A percentile compares a stretch with the other conserved stretches of the same genome.
These are phyloP conservation scores for Lateolabrax maculatus DNA, from an alignment of 2,797 vertebrate genomes.

Conservation along the genomic window DNA sequence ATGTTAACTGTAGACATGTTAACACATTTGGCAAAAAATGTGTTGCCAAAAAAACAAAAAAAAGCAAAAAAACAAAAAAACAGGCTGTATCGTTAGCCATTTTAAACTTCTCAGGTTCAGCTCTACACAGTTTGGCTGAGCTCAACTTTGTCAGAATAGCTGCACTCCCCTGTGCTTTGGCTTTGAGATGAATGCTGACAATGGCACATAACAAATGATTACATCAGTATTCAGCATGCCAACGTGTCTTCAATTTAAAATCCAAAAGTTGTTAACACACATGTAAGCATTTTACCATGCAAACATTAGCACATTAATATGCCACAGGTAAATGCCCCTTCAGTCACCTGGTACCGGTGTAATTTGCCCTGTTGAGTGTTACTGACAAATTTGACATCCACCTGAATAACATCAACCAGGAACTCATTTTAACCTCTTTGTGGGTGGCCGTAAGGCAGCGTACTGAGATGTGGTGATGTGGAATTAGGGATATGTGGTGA, in stretches of 20 bases:
- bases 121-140: background rate
- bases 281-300: background rate
- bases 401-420: background rate
- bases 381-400: conserved; percentile 9
- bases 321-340: too few species aligned
- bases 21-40: background rate
- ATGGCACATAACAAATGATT: background rate
- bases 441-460: conserved; percentile 2
- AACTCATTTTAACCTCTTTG: background rate
- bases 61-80: too few species aligned
- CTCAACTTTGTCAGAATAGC: background rate
- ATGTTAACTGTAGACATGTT: background rate
- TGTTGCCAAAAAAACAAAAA: background rate
- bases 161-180: conserved; percentile 7
- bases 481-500: conserved; percentile 4
- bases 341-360: background rate
- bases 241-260: background rate
- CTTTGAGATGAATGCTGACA: conserved; percentile 4
- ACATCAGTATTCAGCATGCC: background rate
- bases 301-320: background rate
- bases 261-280: background rate
- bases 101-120: background rate
- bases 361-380: background rate
- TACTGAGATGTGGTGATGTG: background rate
- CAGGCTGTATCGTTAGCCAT: background rate